phyloP scores from a whole-genome alignment of 2,797 vertebrate genomes.

The Sebastes vulpes region DNA sequence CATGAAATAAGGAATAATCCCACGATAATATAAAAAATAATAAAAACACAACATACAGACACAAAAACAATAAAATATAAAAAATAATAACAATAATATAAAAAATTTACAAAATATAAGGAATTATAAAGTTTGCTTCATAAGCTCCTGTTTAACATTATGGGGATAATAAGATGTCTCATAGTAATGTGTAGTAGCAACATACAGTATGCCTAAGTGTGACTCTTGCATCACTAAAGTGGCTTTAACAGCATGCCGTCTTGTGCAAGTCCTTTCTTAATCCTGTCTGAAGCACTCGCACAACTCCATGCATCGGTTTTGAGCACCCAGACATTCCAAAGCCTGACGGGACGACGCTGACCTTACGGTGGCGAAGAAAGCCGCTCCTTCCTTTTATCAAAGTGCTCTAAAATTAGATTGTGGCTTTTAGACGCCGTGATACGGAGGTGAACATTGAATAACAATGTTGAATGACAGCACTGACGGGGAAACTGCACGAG shows the following conservation, averaged over 20 bases:
- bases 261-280: constrained; percentile 21
- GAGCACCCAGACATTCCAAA: background rate
- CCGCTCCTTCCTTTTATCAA: background rate
- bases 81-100: background rate
- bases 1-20: no score
- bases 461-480: background rate
- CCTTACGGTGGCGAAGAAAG: background rate
- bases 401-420: constrained; percentile 15
- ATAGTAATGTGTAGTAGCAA: background rate
- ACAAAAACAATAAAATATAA: background rate
- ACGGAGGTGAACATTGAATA: background rate
- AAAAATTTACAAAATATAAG: background rate
- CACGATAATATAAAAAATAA: no score
- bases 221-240: constrained; percentile 19
- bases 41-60: background rate
- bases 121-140: background rate
- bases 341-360: background rate
- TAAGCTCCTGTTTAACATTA: background rate
- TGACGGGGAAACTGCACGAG: constrained; percentile 25
- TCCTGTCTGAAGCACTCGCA: background rate
- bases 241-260: background rate
- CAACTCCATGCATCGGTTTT: background rate
- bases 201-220: background rate
- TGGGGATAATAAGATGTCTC: background rate
- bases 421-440: background rate